A percentile compares a stretch with the other conserved stretches of the same genome.
phyloP scores from a whole-genome alignment of 2,888 invertebrate species.

The Alsophila aescularia region DNA sequence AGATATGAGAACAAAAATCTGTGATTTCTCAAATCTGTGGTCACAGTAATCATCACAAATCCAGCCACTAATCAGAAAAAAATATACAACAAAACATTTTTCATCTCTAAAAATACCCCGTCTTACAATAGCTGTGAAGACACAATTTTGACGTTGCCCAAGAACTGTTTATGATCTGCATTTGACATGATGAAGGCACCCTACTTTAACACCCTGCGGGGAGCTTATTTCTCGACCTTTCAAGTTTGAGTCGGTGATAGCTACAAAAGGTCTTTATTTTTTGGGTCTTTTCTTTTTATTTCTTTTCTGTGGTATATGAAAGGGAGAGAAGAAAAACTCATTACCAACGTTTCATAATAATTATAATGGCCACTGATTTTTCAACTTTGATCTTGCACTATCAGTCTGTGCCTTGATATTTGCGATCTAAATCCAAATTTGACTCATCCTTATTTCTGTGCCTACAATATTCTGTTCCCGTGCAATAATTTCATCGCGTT shows the following conservation, averaged over 20 bases:
- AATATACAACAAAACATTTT: background rate
- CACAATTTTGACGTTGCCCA: background rate
- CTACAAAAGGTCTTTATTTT: too few species aligned
- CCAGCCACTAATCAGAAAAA: background rate
- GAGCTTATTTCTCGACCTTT: conserved; percentile 5
- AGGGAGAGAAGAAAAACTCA: background rate
- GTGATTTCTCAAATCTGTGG: too few species aligned
- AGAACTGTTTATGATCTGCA: conserved; percentile 7
- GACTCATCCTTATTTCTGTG: too few species aligned
- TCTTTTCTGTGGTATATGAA: background rate
- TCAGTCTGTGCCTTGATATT: too few species aligned
- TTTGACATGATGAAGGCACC: conserved; percentile 14
- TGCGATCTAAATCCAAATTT: too few species aligned
- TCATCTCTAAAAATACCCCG: background rate
- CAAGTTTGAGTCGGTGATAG: conserved; percentile 7
- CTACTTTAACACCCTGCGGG: conserved; percentile 4
- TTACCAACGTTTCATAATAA: too few species aligned
- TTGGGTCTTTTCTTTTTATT: background rate
- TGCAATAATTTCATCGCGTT: too few species aligned
- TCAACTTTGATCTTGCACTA: too few species aligned
- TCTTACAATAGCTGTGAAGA: background rate
- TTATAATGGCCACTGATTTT: too few species aligned
- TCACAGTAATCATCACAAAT: too few species aligned
- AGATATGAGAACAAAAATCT: too few species aligned
- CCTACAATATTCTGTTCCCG: too few species aligned